Evolutionary conservation across 1,140 invertebrate species (phyloP).

Genomic region (Thereuonema tuberculata): DNA sequence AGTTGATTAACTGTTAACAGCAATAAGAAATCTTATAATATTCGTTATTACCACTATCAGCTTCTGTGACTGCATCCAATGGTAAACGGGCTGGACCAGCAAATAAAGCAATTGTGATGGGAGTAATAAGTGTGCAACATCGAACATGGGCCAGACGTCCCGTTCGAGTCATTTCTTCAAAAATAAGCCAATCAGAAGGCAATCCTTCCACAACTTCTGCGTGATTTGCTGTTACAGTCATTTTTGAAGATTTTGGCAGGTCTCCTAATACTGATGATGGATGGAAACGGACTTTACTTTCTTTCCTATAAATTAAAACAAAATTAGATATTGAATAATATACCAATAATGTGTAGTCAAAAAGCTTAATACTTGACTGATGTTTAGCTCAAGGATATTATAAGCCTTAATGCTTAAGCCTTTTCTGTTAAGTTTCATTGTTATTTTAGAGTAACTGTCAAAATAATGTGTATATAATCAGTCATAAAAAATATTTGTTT

Average conservation of each 20-base stretch:
- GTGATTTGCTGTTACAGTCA: slow-evolving; percentile 27
- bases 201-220: slow-evolving; percentile 36
- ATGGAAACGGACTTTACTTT: slow-evolving; percentile 58
- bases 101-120: slow-evolving; percentile 63
- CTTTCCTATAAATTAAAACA: slow-evolving; percentile 40
- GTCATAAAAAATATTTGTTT: too few species aligned
- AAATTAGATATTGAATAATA: not conserved
- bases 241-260: slow-evolving; percentile 28
- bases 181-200: slow-evolving; percentile 68
- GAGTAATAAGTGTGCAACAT: slow-evolving; percentile 60
- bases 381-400: too few species aligned
- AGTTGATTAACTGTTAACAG: too few species aligned
- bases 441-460: too few species aligned
- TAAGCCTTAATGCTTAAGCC: too few species aligned
- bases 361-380: not conserved
- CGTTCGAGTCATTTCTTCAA: slow-evolving; percentile 60
- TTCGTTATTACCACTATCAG: slow-evolving; percentile 35
- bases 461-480: too few species aligned
- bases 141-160: slow-evolving; percentile 49
- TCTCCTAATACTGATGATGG: slow-evolving; percentile 52
- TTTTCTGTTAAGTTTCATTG: too few species aligned
- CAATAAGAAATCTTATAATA: too few species aligned
- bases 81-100: slow-evolving; percentile 53
- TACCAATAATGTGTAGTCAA: not conserved
- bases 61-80: slow-evolving; percentile 41